A percentile compares a stretch with the other conserved stretches of the same genome.
These are phyloP conservation scores for Muscidifurax raptorellus DNA, from an alignment of 1,140 invertebrate species.

Conservation along the genomic window DNA sequence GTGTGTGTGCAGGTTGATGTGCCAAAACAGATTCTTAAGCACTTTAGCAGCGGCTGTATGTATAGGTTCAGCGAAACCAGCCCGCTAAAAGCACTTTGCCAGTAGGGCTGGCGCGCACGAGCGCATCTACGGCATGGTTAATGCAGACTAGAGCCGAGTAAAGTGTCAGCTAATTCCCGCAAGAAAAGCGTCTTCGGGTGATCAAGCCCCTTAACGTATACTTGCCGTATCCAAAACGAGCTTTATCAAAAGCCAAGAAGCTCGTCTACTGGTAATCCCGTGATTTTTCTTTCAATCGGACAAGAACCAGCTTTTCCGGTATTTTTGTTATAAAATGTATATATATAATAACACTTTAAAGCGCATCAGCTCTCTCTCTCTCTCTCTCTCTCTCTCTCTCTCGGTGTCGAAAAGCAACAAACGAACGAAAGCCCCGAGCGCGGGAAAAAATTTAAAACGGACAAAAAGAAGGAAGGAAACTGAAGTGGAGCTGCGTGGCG, in stretches of 20 bases:
- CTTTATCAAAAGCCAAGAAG: background rate
- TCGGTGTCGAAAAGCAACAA: background rate
- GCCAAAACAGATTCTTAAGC: constrained; percentile 5
- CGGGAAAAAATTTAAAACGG: background rate
- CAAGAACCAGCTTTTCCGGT: too few relatives aligned
- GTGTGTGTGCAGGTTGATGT: too few relatives aligned
- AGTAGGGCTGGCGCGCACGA: background rate
- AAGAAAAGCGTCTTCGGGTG: background rate
- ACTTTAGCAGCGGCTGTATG: background rate
- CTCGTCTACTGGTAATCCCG: background rate
- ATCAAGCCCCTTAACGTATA: background rate
- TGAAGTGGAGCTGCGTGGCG: background rate
- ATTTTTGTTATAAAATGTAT: background rate
- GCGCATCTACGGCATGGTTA: background rate
- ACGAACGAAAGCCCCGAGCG: background rate
- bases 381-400: too few relatives aligned
- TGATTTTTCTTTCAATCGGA: background rate
- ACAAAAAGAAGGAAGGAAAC: background rate
- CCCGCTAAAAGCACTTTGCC: constrained; percentile 27
- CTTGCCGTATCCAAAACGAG: background rate
- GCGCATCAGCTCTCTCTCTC: background rate
- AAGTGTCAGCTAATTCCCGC: background rate
- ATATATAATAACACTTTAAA: background rate
- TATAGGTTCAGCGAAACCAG: background rate
- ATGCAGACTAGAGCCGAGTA: background rate